Conservation (phyloP, 2,113 vertebrate genomes). For the Danionella cerebrum region DNA sequence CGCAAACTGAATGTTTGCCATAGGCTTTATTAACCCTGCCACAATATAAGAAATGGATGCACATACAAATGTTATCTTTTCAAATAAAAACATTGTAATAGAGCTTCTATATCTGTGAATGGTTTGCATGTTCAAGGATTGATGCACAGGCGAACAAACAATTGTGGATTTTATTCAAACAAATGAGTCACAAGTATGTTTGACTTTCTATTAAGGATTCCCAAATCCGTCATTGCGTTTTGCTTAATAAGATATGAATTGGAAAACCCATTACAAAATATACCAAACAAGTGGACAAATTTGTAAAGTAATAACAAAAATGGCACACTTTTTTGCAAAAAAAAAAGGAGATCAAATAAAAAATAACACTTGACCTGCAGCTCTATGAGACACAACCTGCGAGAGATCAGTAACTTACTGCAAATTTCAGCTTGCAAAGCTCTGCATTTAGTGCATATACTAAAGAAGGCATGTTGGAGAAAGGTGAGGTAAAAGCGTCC, state of each 20-base stretch:
- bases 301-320: conserved; percentile 11
- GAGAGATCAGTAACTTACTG: conserved; percentile 53
- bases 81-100: conserved; percentile 65
- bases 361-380: conserved; percentile 22
- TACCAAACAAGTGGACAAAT: conserved; percentile 10
- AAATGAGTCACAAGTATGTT: conserved; percentile 19
- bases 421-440: conserved; percentile 52
- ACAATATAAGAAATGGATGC: conserved; percentile 53
- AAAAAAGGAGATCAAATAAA: conserved; percentile 8
- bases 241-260: conserved; percentile 13
- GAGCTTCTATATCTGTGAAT: conserved; percentile 36
- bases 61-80: conserved; percentile 63
- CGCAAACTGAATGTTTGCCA: conserved; percentile 7
- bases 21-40: conserved; percentile 30
- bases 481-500: conserved; percentile 37
- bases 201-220: not conserved
- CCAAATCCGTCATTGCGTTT: not conserved
- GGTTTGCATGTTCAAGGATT: no score
- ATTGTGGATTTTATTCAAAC: conserved; percentile 34
- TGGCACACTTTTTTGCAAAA: conserved; percentile 29
- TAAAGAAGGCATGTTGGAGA: conserved; percentile 42
- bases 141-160: conserved; percentile 16
- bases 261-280: conserved; percentile 30
- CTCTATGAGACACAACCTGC: conserved; percentile 39
- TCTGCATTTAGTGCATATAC: conserved; percentile 54